phyloP scores from a whole-genome alignment of 2,113 vertebrate species.

The Egretta garzetta region DNA sequence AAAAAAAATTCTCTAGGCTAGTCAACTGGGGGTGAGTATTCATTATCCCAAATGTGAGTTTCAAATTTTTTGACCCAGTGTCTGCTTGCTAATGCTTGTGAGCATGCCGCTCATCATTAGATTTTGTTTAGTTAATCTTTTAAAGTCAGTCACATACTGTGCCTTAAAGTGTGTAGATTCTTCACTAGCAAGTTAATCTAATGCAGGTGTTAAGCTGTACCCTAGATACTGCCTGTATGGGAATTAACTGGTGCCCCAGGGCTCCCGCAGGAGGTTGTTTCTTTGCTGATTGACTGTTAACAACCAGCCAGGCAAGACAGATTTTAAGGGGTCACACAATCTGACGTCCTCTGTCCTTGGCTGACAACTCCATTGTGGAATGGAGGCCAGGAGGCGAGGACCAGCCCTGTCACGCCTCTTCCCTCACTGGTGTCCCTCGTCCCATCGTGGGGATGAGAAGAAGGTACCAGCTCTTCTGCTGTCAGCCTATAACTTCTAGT shows the following conservation, averaged over 20 bases:
- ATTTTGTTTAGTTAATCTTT: not conserved
- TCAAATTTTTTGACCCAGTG: not conserved
- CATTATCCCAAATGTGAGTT: not conserved
- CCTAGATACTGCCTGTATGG: not conserved
- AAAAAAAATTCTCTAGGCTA: not conserved
- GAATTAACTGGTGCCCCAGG: not conserved
- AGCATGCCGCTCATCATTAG: not conserved
- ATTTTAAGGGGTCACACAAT: constrained; percentile 54
- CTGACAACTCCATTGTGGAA: constrained; percentile 59
- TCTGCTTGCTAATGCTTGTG: not conserved
- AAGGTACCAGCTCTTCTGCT: not conserved
- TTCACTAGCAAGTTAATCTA: not conserved
- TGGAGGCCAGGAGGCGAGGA: not conserved
- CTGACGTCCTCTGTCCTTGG: not conserved
- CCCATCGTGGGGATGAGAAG: not conserved
- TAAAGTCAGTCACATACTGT: not conserved
- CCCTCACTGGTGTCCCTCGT: not conserved
- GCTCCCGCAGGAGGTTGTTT: constrained; percentile 17
- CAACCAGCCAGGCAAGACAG: constrained; percentile 55
- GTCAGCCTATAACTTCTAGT: not conserved
- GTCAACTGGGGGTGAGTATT: not conserved
- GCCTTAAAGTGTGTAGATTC: not conserved
- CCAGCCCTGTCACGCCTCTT: not conserved
- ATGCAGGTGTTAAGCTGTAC: not conserved
- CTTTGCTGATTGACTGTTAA: constrained; percentile 54